Conservation (phyloP, 2,113 vertebrate species). For the human region DNA sequence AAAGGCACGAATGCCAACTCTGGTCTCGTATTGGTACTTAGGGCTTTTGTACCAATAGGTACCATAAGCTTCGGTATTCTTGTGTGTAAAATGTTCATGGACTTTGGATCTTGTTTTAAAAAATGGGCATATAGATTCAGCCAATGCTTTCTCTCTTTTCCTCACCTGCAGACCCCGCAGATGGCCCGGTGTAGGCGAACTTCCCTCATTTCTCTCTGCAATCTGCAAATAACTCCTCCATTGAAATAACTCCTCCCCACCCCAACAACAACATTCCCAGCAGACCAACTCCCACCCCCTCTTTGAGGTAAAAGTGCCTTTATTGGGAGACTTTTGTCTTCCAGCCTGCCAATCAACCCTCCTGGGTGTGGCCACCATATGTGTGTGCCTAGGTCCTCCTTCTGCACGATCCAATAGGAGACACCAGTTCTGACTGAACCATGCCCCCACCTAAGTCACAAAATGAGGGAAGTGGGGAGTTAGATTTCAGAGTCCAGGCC, state of each 20-base stretch:
- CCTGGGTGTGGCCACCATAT: constrained; percentile 13
- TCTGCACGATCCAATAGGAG: constrained; percentile 16
- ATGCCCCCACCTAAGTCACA: constrained; percentile 29
- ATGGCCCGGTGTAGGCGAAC: constrained; percentile 69
- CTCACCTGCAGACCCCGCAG: constrained; percentile 65
- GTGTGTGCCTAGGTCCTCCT: not conserved
- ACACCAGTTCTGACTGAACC: constrained; percentile 39
- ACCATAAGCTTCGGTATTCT: constrained; percentile 22
- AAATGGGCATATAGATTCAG: not conserved
- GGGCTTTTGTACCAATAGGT: constrained; percentile 1
- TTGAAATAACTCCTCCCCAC: not conserved
- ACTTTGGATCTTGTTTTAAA: too few relatives aligned
- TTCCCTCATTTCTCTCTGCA: constrained; percentile 17
- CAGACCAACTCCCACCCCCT: constrained; percentile 15
- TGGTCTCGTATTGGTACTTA: not conserved
- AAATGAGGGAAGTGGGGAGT: not conserved
- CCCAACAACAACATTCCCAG: constrained; percentile 33
- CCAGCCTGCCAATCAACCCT: constrained; percentile 51
- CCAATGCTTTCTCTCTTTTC: constrained; percentile 40
- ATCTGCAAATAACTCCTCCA: constrained; percentile 49
- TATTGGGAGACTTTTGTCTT: constrained; percentile 45
- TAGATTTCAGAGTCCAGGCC: constrained; percentile 9
- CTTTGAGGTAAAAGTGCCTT: constrained; percentile 65
- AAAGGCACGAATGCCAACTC: constrained; percentile 13
- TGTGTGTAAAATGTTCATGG: not conserved